Base-by-base conservation (phyloP, 2,888 invertebrate genomes). In the Caenorhabditis becei region DNA sequence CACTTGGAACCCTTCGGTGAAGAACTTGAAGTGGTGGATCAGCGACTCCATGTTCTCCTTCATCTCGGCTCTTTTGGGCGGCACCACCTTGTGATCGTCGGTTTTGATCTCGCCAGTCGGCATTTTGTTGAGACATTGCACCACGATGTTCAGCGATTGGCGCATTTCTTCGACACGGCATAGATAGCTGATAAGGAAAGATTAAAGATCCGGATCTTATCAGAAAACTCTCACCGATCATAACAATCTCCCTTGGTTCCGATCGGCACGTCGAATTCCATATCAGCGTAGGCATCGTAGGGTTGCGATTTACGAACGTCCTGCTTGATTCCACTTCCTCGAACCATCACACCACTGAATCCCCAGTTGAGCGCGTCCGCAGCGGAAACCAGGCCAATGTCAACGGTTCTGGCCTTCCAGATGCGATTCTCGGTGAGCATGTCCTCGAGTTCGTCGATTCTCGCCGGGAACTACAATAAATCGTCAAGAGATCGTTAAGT, bases 261-360 rank as follows among this genome's bases (percentile, higher is more conserved):
- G 88, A 99, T 95, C 5, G 99, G 99, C 0, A 99, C 94, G 91
- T 99, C 99, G 92, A 99, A 99, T 14, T 99, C 97, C 0, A 98
- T 93, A 63, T 94, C 93, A 90, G 96, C 94, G 91, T 99, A 99
- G 0, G 96, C 97, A 92, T 99, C 99, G 92, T 99, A 99, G 0
- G 99, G 99, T 92, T 96, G 95, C 16, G 95, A 93, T 92, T 98
- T 97, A 62, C 99, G 94, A 59, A 99, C 93, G 92, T 99, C 99
- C 97, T 99, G 99, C 92, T 97, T 97, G 88, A 99, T 97, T 18
- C 99, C 99, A 0, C 97, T 97, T 0, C 98, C 98, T 66, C 99
- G 94, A 28, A 99, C 93, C 98, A 99, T 98, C 2, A 98, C 97
- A 3, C 99, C 99, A 91, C 95, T 95, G 92, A 97, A 97, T 0